These are phyloP conservation scores for Phalloptychus januarius DNA, from an alignment of 2,797 vertebrate genomes.

Conservation along the genomic window DNA sequence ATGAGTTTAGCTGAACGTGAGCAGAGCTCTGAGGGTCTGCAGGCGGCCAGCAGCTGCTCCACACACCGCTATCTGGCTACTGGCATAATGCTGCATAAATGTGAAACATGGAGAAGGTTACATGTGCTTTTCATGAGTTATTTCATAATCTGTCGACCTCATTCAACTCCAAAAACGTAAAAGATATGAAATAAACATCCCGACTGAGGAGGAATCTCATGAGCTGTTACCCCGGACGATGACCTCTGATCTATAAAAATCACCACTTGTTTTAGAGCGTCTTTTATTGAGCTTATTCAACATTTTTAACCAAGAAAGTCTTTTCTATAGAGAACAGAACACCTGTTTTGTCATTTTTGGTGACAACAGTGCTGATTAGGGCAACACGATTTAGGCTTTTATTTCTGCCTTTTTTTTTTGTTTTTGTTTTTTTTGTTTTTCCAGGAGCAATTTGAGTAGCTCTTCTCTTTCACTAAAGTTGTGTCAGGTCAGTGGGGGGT, in stretches of 20 bases:
- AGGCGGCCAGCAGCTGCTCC: neutral
- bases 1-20: neutral
- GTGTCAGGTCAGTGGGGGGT: neutral
- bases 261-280: neutral
- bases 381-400: neutral
- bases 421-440: neutral
- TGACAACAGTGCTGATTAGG: neutral
- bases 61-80: neutral
- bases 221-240: neutral
- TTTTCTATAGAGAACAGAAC: neutral
- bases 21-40: neutral
- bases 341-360: neutral
- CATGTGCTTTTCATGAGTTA: neutral
- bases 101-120: neutral
- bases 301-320: neutral
- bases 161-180: neutral
- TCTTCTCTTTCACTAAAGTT: neutral
- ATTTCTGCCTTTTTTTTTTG: neutral
- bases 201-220: neutral
- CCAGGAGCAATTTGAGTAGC: neutral
- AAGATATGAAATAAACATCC: neutral
- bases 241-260: neutral
- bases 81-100: neutral
- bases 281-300: neutral
- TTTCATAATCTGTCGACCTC: neutral